Evolutionary conservation across 1,140 invertebrate genomes (phyloP).

Genomic region (Luehdorfia chinensis): DNA sequence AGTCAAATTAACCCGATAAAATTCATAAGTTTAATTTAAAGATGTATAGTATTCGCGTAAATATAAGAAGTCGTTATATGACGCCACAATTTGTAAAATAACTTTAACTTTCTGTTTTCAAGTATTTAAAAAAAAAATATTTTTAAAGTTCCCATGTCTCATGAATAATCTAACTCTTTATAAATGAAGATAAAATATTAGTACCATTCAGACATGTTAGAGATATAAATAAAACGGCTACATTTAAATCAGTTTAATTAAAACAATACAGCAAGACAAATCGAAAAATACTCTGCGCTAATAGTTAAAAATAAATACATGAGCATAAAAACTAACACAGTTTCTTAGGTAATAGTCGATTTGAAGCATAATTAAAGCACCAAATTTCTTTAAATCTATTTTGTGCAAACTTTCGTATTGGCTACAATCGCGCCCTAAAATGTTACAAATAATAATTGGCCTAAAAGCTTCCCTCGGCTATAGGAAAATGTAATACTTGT

Average conservation of each 20-base stretch:
- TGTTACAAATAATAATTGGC: too few species aligned
- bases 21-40: too few species aligned
- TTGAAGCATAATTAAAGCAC: constrained; percentile 13
- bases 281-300: constrained; percentile 9
- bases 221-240: constrained; percentile 4
- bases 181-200: constrained; percentile 7
- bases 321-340: neutral
- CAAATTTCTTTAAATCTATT: neutral
- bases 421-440: constrained; percentile 2
- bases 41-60: too few species aligned
- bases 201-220: constrained; percentile 17
- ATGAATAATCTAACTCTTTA: too few species aligned
- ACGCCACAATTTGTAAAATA: too few species aligned
- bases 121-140: too few species aligned
- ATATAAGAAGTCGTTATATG: too few species aligned
- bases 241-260: constrained; percentile 10
- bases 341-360: neutral
- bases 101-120: too few species aligned
- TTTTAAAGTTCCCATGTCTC: too few species aligned
- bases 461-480: too few species aligned
- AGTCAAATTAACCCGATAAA: too few species aligned
- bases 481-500: too few species aligned
- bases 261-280: constrained; percentile 17
- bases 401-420: constrained; percentile 9
- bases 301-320: constrained; percentile 14